These are phyloP conservation scores for Tachina grossa DNA, from an alignment of 2,888 invertebrate genomes.

Conservation along the genomic window DNA sequence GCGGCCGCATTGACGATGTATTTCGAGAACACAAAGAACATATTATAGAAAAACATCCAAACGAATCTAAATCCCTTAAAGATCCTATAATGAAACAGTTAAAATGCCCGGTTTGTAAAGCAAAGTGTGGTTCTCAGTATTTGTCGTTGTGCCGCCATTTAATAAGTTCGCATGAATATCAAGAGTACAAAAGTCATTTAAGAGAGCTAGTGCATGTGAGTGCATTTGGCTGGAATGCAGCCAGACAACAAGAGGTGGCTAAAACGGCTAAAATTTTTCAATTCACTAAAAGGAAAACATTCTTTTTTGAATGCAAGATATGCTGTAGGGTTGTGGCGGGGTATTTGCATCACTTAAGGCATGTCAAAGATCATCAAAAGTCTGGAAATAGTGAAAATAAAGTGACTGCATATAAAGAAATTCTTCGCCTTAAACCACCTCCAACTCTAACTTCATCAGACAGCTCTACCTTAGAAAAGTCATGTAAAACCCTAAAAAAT, in stretches of 20 bases:
- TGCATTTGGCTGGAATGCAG: slow-evolving; percentile 69
- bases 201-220: slow-evolving; percentile 67
- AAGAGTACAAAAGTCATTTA: slow-evolving; percentile 67
- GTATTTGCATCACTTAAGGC: slow-evolving; percentile 72
- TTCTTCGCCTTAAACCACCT: background rate
- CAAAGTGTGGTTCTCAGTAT: slow-evolving; percentile 70
- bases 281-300: slow-evolving; percentile 69
- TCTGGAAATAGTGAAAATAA: slow-evolving; percentile 3
- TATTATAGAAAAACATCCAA: slow-evolving; percentile 71
- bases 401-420: slow-evolving; percentile 5
- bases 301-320: slow-evolving; percentile 72
- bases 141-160: slow-evolving; percentile 70
- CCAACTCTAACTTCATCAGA: background rate
- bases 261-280: slow-evolving; percentile 72
- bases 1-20: slow-evolving; percentile 73
- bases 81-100: slow-evolving; percentile 74
- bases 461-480: slow-evolving; percentile 10
- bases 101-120: slow-evolving; percentile 73
- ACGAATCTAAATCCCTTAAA: slow-evolving; percentile 72
- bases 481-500: slow-evolving; percentile 6
- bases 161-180: slow-evolving; percentile 58
- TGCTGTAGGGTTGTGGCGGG: slow-evolving; percentile 70
- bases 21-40: slow-evolving; percentile 73
- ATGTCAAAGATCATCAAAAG: slow-evolving; percentile 64
- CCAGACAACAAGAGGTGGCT: slow-evolving; percentile 65